phyloP scores from a whole-genome alignment of 1,140 invertebrate species.

The Polyergus mexicanus region DNA sequence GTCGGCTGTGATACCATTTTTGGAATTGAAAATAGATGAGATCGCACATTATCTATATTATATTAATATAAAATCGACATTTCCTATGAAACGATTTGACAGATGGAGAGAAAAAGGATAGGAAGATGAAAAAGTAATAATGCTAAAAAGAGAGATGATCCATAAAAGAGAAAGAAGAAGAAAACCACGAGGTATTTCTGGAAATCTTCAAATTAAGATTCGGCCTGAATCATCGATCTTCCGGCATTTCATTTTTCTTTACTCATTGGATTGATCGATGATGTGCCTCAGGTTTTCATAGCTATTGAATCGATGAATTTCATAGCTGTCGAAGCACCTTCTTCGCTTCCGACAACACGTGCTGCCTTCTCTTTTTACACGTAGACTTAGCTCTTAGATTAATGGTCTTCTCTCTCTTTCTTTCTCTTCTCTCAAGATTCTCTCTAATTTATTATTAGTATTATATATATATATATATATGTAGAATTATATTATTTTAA shows the following conservation, averaged over 20 bases:
- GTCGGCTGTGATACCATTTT: background rate
- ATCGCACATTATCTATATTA: slow-evolving; percentile 28
- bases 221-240: slow-evolving; percentile 34
- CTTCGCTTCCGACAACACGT: slow-evolving; percentile 40
- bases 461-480: slow-evolving; percentile 20
- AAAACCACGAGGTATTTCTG: slow-evolving; percentile 9
- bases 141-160: slow-evolving; percentile 5
- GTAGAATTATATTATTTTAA: background rate
- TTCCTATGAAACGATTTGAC: slow-evolving; percentile 20
- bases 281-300: slow-evolving; percentile 43
- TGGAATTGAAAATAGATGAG: background rate
- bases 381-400: slow-evolving; percentile 20
- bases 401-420: background rate
- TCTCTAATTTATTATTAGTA: slow-evolving; percentile 5
- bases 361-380: slow-evolving; percentile 18
- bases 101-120: background rate
- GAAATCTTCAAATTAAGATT: slow-evolving; percentile 38
- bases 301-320: slow-evolving; percentile 53
- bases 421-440: background rate
- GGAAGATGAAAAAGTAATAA: background rate
- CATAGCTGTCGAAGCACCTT: slow-evolving; percentile 40
- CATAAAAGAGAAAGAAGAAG: slow-evolving; percentile 13
- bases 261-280: slow-evolving; percentile 49
- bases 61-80: slow-evolving; percentile 16
- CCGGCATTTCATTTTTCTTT: slow-evolving; percentile 41